Evolutionary conservation across 2,797 vertebrate species (phyloP).

Genomic region (Bucorvus abyssinicus): DNA sequence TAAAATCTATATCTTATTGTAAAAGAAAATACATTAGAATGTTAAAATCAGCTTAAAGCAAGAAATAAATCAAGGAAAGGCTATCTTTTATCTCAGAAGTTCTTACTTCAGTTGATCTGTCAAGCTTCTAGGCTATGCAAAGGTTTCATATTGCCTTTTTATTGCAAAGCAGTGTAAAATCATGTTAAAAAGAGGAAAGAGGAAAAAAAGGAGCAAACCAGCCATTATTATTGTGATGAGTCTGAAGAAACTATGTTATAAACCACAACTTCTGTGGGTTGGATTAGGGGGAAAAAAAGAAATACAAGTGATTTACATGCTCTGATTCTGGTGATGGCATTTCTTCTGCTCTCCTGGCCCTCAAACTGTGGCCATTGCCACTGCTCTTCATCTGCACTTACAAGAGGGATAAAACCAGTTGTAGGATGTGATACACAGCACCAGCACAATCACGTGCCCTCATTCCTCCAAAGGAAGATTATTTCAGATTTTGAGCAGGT

Average conservation of each 20-base stretch:
- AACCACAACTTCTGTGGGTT: neutral
- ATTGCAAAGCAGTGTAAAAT: neutral
- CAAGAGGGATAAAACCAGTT: neutral
- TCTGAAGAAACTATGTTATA: neutral
- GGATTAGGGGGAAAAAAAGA: neutral
- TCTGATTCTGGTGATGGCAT: neutral
- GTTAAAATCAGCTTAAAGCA: constrained; percentile 19
- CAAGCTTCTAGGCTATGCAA: neutral
- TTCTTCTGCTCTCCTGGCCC: neutral
- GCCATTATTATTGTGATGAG: neutral
- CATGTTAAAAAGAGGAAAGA: neutral
- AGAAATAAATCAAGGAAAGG: constrained; percentile 1
- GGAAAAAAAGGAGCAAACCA: neutral
- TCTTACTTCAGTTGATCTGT: neutral
- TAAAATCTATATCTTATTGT: neutral
- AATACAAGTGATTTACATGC: neutral
- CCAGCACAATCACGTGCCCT: neutral
- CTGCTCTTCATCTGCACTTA: neutral
- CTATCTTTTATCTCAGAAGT: neutral
- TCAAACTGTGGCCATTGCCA: neutral
- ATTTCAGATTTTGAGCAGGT: neutral
- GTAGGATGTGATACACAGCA: neutral
- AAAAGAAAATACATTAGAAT: neutral
- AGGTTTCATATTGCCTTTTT: neutral
- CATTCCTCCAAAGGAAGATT: neutral